These are phyloP conservation scores for Dynastes tityus DNA, from an alignment of 2,888 invertebrate genomes.

Conservation along the genomic window DNA sequence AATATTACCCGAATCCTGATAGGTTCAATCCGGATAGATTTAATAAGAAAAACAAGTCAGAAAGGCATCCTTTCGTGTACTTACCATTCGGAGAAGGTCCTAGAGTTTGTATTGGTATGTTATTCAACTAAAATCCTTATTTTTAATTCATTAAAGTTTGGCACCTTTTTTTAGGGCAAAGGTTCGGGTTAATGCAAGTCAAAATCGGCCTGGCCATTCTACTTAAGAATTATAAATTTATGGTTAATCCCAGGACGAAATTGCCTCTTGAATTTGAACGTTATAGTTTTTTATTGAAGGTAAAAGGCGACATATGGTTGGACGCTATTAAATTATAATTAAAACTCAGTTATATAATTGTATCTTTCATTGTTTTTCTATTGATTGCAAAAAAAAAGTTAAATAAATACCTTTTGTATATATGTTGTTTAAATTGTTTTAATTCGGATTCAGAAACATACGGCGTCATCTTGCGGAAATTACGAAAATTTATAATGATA, in stretches of 20 bases:
- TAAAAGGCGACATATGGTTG: conserved; percentile 52
- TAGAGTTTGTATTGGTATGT: conserved; percentile 61
- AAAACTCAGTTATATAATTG: no score
- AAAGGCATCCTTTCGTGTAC: conserved; percentile 58
- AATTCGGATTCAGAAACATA: no score
- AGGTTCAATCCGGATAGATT: conserved; percentile 62
- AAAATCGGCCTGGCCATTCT: conserved; percentile 53
- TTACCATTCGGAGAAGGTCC: conserved; percentile 62
- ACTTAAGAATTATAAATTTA: conserved; percentile 52
- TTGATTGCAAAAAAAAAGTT: no score
- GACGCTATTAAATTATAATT: conserved; percentile 26
- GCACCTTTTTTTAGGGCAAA: conserved; percentile 50
- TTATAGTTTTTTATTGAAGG: conserved; percentile 47
- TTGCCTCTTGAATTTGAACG: conserved; percentile 52
- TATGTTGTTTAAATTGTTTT: no score
- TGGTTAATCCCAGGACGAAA: conserved; percentile 51
- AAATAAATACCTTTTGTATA: no score
- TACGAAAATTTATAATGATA: no score
- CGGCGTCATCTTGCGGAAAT: no score
- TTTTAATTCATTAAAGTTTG: background rate
- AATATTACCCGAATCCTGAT: conserved; percentile 61
- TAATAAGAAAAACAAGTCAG: conserved; percentile 55
- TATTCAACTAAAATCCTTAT: background rate
- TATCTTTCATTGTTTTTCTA: no score
- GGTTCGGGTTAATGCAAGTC: conserved; percentile 55